These are phyloP conservation scores for Thomomys bottae DNA, from an alignment of 2,113 vertebrate species.

Conservation along the genomic window DNA sequence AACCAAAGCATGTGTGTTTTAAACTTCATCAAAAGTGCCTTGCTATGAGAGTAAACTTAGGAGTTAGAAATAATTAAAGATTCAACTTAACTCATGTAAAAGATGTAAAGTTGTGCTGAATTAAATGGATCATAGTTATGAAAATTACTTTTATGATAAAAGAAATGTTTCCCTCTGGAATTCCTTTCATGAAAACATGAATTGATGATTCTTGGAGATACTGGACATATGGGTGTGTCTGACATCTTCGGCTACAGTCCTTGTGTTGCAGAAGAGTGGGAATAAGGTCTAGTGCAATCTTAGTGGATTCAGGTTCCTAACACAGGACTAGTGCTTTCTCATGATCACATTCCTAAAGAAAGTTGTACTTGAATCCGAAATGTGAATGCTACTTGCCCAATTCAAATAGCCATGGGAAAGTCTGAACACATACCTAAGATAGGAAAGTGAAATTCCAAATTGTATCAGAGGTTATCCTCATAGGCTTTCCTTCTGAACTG, in stretches of 20 bases:
- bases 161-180: neutral
- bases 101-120: neutral
- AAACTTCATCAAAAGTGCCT: slow-evolving; percentile 94
- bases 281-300: neutral
- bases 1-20: slow-evolving; percentile 95
- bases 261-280: neutral
- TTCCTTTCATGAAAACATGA: neutral
- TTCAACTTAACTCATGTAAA: slow-evolving; percentile 3
- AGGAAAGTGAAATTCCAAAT: slow-evolving; percentile 10
- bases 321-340: neutral
- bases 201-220: neutral
- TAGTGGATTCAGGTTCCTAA: neutral
- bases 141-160: slow-evolving; percentile 28
- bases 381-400: slow-evolving; percentile 10
- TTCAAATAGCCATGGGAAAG: neutral
- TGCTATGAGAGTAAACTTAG: slow-evolving; percentile 86
- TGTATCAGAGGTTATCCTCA: neutral
- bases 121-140: neutral
- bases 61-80: neutral
- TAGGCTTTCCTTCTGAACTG: neutral
- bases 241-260: neutral
- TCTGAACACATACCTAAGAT: neutral
- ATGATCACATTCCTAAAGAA: neutral
- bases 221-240: neutral
- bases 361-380: neutral